phyloP scores from a whole-genome alignment of 2,113 vertebrate species.

The Sterna hirundo region DNA sequence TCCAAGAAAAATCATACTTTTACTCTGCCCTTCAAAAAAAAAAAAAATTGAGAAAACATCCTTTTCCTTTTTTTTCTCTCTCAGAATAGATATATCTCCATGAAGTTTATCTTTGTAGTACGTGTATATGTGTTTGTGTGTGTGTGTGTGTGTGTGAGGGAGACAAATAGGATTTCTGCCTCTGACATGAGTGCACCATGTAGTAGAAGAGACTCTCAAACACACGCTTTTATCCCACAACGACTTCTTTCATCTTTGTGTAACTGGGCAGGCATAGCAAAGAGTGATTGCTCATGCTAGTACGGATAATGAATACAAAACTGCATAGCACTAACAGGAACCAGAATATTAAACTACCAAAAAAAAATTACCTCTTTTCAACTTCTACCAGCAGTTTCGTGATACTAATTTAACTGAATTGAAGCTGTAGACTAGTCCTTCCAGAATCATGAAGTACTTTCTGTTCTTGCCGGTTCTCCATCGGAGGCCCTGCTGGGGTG shows the following conservation, averaged over 20 bases:
- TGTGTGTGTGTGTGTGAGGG: no score
- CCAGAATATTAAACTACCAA: neutral
- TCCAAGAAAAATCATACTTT: neutral
- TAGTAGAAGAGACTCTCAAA: neutral
- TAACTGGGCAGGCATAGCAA: neutral
- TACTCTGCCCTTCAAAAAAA: neutral
- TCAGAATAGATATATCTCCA: neutral
- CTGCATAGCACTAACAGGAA: neutral
- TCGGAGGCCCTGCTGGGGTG: neutral
- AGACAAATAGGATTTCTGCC: neutral
- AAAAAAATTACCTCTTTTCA: neutral
- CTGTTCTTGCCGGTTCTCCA: neutral
- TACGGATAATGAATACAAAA: neutral
- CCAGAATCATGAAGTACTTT: neutral
- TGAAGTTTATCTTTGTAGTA: neutral
- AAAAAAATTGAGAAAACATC: neutral
- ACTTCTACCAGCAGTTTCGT: neutral
- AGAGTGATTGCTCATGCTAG: neutral
- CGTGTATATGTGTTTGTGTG: neutral
- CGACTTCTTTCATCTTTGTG: neutral
- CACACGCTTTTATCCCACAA: neutral
- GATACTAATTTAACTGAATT: neutral
- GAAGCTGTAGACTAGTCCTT: neutral
- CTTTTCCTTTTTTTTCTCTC: neutral
- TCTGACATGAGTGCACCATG: neutral